Evolutionary conservation across 1,140 invertebrate genomes (phyloP).

Genomic region (Schlechtendalia chinensis): DNA sequence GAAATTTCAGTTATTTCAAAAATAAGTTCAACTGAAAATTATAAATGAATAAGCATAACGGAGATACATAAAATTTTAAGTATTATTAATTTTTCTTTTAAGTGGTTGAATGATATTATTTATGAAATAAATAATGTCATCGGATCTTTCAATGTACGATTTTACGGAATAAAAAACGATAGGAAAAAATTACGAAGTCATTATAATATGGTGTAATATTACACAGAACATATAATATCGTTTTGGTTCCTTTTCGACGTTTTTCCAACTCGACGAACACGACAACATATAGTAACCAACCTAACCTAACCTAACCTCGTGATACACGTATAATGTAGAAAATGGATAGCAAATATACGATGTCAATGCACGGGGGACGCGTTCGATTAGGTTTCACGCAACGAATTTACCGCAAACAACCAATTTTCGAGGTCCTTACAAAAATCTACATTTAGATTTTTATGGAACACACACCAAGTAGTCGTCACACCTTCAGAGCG

Average conservation of each 20-base stretch:
- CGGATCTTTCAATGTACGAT: not conserved
- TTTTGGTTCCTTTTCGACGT: constrained; percentile 2
- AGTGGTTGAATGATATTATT: too few species aligned
- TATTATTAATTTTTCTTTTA: too few species aligned
- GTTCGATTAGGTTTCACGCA: constrained; percentile 16
- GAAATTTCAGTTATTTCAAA: too few species aligned
- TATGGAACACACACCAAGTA: not conserved
- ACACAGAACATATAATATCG: not conserved
- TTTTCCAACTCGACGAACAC: constrained; percentile 13
- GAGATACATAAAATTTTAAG: too few species aligned
- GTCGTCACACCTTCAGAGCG: too few species aligned
- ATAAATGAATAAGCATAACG: too few species aligned
- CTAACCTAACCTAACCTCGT: too few species aligned
- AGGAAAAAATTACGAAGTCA: not conserved
- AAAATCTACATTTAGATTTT: not conserved
- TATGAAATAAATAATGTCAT: too few species aligned
- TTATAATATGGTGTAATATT: not conserved
- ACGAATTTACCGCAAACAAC: not conserved
- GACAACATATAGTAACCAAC: not conserved
- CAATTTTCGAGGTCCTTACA: too few species aligned
- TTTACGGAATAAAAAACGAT: constrained; percentile 6
- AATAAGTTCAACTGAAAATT: too few species aligned
- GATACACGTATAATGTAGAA: not conserved
- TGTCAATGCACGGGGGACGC: not conserved
- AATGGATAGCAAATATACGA: not conserved